These are phyloP conservation scores for Anoplius nigerrimus DNA, from an alignment of 2,888 invertebrate genomes.

Conservation along the genomic window DNA sequence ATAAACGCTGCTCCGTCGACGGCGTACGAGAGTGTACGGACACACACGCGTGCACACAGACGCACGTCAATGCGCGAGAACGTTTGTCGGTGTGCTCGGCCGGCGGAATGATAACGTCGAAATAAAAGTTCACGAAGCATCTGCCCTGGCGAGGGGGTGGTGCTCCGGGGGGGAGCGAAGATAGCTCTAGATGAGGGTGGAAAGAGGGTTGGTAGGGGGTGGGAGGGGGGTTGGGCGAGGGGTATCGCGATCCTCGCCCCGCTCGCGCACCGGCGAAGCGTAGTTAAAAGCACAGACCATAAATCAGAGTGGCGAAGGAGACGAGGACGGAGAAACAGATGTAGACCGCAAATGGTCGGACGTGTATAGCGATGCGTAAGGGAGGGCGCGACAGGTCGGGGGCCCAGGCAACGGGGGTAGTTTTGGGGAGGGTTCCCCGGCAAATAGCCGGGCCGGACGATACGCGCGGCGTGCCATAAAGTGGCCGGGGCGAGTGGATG, in stretches of 20 bases:
- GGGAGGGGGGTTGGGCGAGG: neutral
- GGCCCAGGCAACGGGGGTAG: conserved; percentile 15
- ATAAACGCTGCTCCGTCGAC: conserved; percentile 26
- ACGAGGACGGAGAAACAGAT: conserved; percentile 59
- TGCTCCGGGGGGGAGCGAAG: conserved; percentile 11
- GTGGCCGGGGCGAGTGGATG: conserved; percentile 47
- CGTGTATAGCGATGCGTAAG: conserved; percentile 37
- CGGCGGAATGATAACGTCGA: conserved; percentile 39
- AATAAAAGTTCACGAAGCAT: conserved; percentile 48
- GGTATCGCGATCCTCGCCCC: neutral
- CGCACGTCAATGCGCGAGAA: neutral
- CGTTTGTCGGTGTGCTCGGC: neutral
- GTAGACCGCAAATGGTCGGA: conserved; percentile 60
- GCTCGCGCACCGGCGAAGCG: conserved; percentile 28
- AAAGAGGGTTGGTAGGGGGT: too few species aligned
- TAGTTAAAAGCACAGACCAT: conserved; percentile 59
- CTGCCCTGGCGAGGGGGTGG: conserved; percentile 10
- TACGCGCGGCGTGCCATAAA: conserved; percentile 51
- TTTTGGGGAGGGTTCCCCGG: conserved; percentile 19
- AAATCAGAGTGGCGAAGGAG: conserved; percentile 59
- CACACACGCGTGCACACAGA: neutral
- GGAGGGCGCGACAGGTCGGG: conserved; percentile 7
- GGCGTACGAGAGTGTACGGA: neutral
- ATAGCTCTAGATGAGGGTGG: conserved; percentile 19
- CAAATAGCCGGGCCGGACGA: conserved; percentile 37